A percentile compares a stretch with the other conserved stretches of the same genome.
phyloP scores from a whole-genome alignment of 2,113 vertebrate species.

The Dolichallabes microphthalmus region DNA sequence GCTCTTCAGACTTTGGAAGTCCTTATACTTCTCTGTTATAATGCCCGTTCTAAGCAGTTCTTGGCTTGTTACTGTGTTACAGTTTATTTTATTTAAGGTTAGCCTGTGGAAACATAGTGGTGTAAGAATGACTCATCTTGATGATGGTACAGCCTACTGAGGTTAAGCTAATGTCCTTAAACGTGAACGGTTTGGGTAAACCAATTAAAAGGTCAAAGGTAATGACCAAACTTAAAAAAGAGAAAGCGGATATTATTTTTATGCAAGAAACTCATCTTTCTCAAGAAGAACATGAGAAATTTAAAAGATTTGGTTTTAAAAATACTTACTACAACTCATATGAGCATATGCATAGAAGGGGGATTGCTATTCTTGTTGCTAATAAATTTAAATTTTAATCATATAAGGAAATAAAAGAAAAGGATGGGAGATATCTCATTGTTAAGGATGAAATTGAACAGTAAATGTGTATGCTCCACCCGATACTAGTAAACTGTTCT shows the following conservation, averaged over 20 bases:
- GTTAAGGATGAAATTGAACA: too few species aligned
- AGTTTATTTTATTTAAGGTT: too few species aligned
- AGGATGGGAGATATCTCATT: constrained; percentile 13
- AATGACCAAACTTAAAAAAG: not conserved
- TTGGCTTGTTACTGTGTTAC: too few species aligned
- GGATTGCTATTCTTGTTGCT: not conserved
- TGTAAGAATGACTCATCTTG: too few species aligned
- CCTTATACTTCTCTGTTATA: too few species aligned
- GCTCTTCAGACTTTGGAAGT: too few species aligned
- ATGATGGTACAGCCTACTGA: too few species aligned
- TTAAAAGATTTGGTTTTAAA: not conserved
- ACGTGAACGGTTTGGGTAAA: not conserved
- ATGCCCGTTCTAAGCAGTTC: too few species aligned
- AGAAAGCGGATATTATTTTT: not conserved
- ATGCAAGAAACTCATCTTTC: too few species aligned
- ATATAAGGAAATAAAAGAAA: not conserved
- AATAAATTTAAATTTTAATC: not conserved
- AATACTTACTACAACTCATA: not conserved
- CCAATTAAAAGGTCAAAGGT: not conserved
- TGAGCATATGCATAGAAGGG: not conserved
- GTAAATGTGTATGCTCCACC: not conserved
- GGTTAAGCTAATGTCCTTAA: too few species aligned
- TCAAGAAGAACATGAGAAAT: not conserved
- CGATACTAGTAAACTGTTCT: not conserved
- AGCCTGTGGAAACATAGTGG: too few species aligned